phyloP scores from a whole-genome alignment of 2,888 invertebrate species.

The Phanerotoma sp. region DNA sequence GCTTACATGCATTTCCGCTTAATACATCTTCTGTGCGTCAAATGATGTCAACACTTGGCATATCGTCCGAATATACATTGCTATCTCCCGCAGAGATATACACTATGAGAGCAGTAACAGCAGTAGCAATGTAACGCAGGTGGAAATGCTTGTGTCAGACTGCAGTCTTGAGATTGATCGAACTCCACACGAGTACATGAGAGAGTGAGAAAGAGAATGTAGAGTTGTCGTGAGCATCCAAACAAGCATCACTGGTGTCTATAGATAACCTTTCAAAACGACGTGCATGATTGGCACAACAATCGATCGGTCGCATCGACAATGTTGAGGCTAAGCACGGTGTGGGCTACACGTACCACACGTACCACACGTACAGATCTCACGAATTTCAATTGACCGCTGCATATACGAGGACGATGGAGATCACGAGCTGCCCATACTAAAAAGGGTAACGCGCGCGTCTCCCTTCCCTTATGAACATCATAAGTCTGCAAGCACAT shows the following conservation, averaged over 20 bases:
- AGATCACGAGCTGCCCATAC: slow-evolving; percentile 25
- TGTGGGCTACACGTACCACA: slow-evolving; percentile 13
- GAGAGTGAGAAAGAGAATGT: slow-evolving; percentile 19
- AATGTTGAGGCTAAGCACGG: neutral
- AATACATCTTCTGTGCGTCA: slow-evolving; percentile 54
- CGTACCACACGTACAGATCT: slow-evolving; percentile 11
- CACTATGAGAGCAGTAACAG: too few species aligned
- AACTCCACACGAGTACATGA: slow-evolving; percentile 31
- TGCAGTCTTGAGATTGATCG: too few species aligned
- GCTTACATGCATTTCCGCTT: slow-evolving; percentile 42
- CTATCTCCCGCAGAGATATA: too few species aligned
- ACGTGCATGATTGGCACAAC: slow-evolving; percentile 2
- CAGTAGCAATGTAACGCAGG: too few species aligned
- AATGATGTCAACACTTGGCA: slow-evolving; percentile 30
- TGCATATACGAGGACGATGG: slow-evolving; percentile 12
- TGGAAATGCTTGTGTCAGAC: neutral
- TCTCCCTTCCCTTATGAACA: neutral
- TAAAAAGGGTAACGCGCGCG: slow-evolving; percentile 11
- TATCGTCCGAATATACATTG: slow-evolving; percentile 25
- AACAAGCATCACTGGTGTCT: neutral
- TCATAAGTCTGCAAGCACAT: neutral
- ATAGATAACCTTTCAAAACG: neutral
- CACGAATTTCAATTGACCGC: slow-evolving; percentile 28
- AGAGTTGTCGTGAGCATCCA: slow-evolving; percentile 5
- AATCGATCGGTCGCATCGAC: neutral